These are phyloP conservation scores for Pterostichus niger DNA, from an alignment of 2,888 invertebrate species.

Conservation along the genomic window DNA sequence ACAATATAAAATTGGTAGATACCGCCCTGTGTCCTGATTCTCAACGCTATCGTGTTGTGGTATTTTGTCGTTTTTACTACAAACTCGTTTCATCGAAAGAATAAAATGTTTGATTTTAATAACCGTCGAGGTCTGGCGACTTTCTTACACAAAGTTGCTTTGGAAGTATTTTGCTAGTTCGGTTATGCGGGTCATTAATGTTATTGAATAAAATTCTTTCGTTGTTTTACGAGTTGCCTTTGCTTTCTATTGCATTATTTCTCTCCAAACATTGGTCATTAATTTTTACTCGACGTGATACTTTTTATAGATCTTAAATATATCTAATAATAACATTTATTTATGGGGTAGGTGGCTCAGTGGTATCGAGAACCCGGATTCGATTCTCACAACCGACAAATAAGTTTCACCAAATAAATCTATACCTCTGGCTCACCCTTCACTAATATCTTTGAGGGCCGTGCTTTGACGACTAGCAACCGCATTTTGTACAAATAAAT, in stretches of 20 bases:
- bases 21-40: too few species aligned
- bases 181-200: constrained; percentile 44
- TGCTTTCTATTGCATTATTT: constrained; percentile 3
- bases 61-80: constrained; percentile 4
- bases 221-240: not conserved
- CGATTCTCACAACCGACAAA: too few species aligned
- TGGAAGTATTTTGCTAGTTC: constrained; percentile 7
- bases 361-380: too few species aligned
- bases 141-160: constrained; percentile 36
- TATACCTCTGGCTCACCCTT: too few species aligned
- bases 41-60: not conserved
- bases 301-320: too few species aligned
- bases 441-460: too few species aligned
- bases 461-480: too few species aligned
- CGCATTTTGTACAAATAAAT: too few species aligned
- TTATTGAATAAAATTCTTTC: constrained; percentile 7
- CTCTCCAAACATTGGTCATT: not conserved
- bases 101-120: constrained; percentile 32
- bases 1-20: too few species aligned
- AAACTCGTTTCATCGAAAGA: constrained; percentile 6
- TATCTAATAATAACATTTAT: too few species aligned
- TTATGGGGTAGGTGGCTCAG: too few species aligned
- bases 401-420: too few species aligned
- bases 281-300: not conserved
- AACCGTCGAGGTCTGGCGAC: constrained; percentile 1